Evolutionary conservation across 2,113 vertebrate genomes (phyloP), one percentile per base, ranked within the genome.

Genomic region (Hippocampus mohnikei): DNA sequence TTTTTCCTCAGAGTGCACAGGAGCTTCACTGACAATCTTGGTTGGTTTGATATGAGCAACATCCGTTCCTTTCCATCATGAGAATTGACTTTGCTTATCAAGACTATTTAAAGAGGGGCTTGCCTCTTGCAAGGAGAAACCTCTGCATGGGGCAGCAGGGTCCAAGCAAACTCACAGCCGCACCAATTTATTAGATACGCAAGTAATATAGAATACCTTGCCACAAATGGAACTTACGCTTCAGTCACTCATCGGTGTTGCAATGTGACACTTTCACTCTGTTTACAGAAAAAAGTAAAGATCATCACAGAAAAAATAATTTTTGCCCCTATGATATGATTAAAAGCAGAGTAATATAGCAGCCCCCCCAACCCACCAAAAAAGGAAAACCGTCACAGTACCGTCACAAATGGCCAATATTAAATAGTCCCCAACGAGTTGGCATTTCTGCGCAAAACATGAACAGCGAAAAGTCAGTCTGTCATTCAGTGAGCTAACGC

Each of bases 101-200:
- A 41, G 21, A 37, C 71, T 89, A 90, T 89, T 87, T 84, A 73
- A 85, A 86, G 80, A 74, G 48, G 52, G 41, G 71, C 74, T 91
- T 82, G 67, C 41, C 75, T 89, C 75, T 89, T 89, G 82, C 82
- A 75, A 42, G 66, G n/a, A n/a, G 8, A 42, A 67, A 55, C 33
- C 62, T 69, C 8, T 69, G 58, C 21, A 8, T 29, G 20, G 66
- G 69, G 55, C 18, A 58, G 58, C 12, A 1, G 9, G n/a, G 13
- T 27, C 25, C 55, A 69, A 60, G 5, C 46, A 66, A 6, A 8
- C 44, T 25, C 52, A 16, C 13, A 68, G 52, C 60, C 46, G 53
- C 15, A 27, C 33, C 62, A 64, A 64, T 44, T 64, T 44, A 44
- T 13, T 44, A 23, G 62, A 21, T 23, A 44, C 10, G 23, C 21